These are phyloP conservation scores for Rallus limicola DNA, from an alignment of 2,113 vertebrate species.

Conservation along the genomic window DNA sequence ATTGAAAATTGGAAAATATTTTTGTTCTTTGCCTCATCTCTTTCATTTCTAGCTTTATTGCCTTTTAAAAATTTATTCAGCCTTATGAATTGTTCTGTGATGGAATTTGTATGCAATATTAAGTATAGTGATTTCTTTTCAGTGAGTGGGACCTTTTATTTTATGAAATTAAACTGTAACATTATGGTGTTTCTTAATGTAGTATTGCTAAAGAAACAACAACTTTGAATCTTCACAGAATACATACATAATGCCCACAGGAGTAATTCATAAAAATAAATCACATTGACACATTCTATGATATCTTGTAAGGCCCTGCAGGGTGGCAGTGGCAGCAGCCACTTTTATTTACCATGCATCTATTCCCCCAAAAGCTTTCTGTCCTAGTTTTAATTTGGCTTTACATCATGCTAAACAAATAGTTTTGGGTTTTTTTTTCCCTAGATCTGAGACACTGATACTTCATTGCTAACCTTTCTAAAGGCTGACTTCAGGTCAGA, in stretches of 20 bases:
- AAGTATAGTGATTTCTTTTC: not conserved
- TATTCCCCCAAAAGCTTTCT: conserved; percentile 50
- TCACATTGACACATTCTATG: conserved; percentile 61
- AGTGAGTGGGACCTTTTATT: not conserved
- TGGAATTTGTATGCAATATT: not conserved
- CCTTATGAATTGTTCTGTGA: not conserved
- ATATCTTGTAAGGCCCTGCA: conserved; percentile 35
- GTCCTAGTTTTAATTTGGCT: conserved; percentile 56
- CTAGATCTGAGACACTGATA: not conserved
- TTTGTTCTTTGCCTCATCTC: not conserved
- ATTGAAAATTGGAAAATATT: not conserved
- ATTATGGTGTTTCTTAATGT: not conserved
- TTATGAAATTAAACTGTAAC: not conserved
- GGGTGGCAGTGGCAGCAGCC: conserved; percentile 37
- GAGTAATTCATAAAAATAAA: conserved; percentile 60
- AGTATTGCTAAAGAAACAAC: not conserved
- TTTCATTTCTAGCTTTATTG: not conserved
- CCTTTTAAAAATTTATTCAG: not conserved
- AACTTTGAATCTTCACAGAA: conserved; percentile 21
- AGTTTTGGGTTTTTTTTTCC: not conserved
- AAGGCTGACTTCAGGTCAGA: not conserved
- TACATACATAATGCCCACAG: conserved; percentile 26
- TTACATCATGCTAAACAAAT: not conserved
- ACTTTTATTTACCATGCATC: conserved; percentile 41
- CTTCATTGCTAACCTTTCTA: not conserved